A percentile compares a stretch with the other conserved stretches of the same genome.
These are phyloP conservation scores for Sipha maydis DNA, from an alignment of 2,888 invertebrate genomes.

Conservation along the genomic window DNA sequence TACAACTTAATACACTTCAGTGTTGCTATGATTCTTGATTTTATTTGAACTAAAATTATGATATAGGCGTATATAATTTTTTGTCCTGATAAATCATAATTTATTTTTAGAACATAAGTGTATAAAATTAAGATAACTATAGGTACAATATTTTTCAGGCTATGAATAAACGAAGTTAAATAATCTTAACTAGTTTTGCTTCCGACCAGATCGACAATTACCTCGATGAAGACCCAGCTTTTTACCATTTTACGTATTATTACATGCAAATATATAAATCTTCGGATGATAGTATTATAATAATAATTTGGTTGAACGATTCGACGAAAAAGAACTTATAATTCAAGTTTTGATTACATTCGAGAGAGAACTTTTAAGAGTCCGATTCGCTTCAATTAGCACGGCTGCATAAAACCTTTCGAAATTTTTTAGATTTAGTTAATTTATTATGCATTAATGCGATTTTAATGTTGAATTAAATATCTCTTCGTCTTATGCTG, in stretches of 20 bases:
- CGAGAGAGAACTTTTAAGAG: constrained; percentile 9
- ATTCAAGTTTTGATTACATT: constrained; percentile 48
- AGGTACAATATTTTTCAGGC: no score
- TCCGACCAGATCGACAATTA: neutral
- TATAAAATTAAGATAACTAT: no score
- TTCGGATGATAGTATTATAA: constrained; percentile 19
- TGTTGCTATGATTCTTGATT: no score
- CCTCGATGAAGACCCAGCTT: neutral
- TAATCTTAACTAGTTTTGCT: neutral
- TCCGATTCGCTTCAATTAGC: constrained; percentile 51
- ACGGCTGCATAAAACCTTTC: constrained; percentile 16
- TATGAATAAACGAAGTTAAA: neutral
- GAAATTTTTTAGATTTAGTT: constrained; percentile 32
- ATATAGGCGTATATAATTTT: no score
- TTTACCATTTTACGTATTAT: neutral
- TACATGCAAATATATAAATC: neutral
- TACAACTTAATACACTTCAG: no score
- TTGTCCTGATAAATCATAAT: no score
- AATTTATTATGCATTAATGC: neutral
- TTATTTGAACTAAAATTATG: no score
- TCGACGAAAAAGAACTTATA: constrained; percentile 10
- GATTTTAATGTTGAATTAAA: constrained; percentile 25
- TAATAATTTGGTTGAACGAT: constrained; percentile 35
- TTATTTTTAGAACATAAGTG: no score
- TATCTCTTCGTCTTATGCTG: no score